Conservation (phyloP, 2,797 vertebrate genomes). For the Platyrinchus mystaceus region DNA sequence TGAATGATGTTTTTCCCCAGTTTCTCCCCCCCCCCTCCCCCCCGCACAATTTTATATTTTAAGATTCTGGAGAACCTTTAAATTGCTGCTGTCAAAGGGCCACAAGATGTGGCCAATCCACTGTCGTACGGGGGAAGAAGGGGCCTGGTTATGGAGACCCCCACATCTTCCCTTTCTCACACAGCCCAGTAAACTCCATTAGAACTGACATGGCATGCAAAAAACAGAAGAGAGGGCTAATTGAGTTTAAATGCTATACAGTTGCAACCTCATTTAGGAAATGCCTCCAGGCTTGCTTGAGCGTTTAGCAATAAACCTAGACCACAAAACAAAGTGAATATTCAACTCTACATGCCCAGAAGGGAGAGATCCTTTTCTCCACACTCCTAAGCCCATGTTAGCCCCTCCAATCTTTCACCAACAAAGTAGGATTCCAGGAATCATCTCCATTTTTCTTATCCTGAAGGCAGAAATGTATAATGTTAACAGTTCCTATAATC, state of each 20-base stretch:
- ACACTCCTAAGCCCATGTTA: not conserved
- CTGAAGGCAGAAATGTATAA: not conserved
- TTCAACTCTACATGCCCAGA: not conserved
- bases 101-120: not conserved
- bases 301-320: not conserved
- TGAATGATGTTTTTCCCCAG: not conserved
- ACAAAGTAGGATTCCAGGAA: not conserved
- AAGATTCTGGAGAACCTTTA: not conserved
- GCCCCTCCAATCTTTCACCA: not conserved
- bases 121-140: not conserved
- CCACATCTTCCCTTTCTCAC: not conserved
- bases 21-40: no score
- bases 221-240: not conserved
- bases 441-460: not conserved
- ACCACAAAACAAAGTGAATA: not conserved
- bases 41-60: not conserved
- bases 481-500: not conserved
- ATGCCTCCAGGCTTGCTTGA: not conserved
- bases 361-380: not conserved
- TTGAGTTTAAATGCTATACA: not conserved
- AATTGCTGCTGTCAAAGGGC: not conserved
- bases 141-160: not conserved
- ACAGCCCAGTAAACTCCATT: not conserved
- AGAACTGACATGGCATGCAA: not conserved
- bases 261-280: slow-evolving; percentile 3